These are phyloP conservation scores for Formica aserva DNA, from an alignment of 2,888 invertebrate genomes.

Conservation along the genomic window DNA sequence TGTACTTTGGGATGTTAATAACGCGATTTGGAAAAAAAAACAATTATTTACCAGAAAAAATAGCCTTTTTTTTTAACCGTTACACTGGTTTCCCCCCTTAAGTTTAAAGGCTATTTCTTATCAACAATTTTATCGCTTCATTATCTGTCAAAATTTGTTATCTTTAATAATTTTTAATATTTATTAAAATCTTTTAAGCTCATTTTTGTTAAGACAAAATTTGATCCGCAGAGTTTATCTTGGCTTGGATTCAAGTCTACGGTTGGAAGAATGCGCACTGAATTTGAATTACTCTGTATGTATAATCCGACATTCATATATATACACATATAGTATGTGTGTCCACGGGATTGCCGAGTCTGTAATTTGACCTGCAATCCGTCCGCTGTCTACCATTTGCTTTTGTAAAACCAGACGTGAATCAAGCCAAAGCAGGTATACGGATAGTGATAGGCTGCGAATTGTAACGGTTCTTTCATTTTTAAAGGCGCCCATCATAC, in stretches of 20 bases:
- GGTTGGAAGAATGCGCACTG: not conserved
- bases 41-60: too few relatives aligned
- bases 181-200: not conserved
- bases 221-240: not conserved
- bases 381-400: slow-evolving; percentile 66
- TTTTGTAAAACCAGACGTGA: slow-evolving; percentile 60
- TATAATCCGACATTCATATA: slow-evolving; percentile 29
- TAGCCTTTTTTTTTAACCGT: too few relatives aligned
- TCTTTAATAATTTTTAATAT: not conserved
- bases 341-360: slow-evolving; percentile 55
- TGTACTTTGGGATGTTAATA: too few relatives aligned
- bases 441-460: slow-evolving; percentile 41
- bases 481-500: slow-evolving; percentile 2
- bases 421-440: slow-evolving; percentile 54
- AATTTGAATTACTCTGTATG: slow-evolving; percentile 21
- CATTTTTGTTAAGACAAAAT: not conserved
- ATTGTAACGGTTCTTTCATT: slow-evolving; percentile 40
- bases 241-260: not conserved
- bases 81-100: not conserved
- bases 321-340: not conserved
- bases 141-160: not conserved
- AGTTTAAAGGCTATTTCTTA: too few relatives aligned
- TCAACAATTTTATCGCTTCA: too few relatives aligned
- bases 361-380: slow-evolving; percentile 68
- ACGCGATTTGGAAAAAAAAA: too few relatives aligned